A percentile compares a stretch with the other conserved stretches of the same genome.
Conservation (phyloP, 2,797 vertebrate genomes). For the Kryptolebias ocellatus region DNA sequence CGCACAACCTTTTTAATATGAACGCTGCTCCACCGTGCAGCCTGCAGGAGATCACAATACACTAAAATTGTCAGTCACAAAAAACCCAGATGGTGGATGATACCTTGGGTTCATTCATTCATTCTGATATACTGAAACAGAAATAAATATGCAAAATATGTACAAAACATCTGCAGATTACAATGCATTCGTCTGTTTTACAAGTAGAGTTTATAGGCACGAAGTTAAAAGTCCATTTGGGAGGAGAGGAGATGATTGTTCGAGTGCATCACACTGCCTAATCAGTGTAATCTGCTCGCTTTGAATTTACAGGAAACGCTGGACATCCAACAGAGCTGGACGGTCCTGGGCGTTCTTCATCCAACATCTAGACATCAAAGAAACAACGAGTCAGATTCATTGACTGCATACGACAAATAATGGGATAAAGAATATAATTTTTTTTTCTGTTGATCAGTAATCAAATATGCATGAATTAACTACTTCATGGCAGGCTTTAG, state of each 20-base stretch:
- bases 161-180: constrained; percentile 84
- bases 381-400: neutral
- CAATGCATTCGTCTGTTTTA: constrained; percentile 92
- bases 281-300: constrained; percentile 63
- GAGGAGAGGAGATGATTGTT: constrained; percentile 90
- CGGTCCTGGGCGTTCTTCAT: constrained; percentile 76
- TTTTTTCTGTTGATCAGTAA: neutral
- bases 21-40: too few relatives aligned
- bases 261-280: constrained; percentile 84
- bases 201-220: constrained; percentile 92
- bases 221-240: constrained; percentile 88
- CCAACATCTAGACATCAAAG: constrained; percentile 51
- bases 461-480: neutral
- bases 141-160: constrained; percentile 76
- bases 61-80: constrained; percentile 49
- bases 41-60: constrained; percentile 40
- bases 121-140: constrained; percentile 50
- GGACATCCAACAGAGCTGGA: constrained; percentile 80
- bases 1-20: too few relatives aligned
- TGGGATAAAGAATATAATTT: too few relatives aligned
- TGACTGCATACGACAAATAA: too few relatives aligned
- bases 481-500: constrained; percentile 33
- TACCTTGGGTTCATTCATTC: constrained; percentile 34
- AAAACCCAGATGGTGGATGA: constrained; percentile 3
- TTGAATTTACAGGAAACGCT: constrained; percentile 49